phyloP scores from a whole-genome alignment of 2,113 vertebrate species.

The Aramus guarauna region DNA sequence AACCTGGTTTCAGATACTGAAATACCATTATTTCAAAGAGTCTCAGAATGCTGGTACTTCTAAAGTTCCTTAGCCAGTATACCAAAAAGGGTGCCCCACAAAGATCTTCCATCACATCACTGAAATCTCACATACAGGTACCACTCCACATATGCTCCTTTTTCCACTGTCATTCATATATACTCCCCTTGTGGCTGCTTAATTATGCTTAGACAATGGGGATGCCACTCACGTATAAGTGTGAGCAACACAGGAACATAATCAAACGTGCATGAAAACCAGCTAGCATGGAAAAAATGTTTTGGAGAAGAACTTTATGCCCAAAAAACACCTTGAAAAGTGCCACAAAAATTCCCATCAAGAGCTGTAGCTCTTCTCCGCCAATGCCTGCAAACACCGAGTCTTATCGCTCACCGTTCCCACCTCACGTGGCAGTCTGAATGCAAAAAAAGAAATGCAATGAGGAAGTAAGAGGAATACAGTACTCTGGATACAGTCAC shows the following conservation, averaged over 20 bases:
- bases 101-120: neutral
- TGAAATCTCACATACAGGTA: neutral
- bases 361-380: neutral
- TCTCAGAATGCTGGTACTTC: neutral
- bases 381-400: neutral
- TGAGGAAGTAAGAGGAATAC: neutral
- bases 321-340: neutral
- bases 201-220: neutral
- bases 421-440: neutral
- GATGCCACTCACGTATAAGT: neutral
- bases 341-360: neutral
- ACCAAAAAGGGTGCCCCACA: neutral
- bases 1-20: neutral
- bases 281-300: neutral
- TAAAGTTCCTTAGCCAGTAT: neutral
- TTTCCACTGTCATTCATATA: neutral
- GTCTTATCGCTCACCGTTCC: neutral
- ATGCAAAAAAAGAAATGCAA: neutral
- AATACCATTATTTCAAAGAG: neutral
- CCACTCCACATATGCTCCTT: neutral
- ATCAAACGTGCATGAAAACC: neutral
- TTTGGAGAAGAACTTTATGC: neutral
- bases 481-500: neutral
- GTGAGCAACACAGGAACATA: neutral
- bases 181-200: neutral